These are phyloP conservation scores for Charadrius vociferus DNA, from an alignment of 2,113 vertebrate genomes.

Conservation along the genomic window DNA sequence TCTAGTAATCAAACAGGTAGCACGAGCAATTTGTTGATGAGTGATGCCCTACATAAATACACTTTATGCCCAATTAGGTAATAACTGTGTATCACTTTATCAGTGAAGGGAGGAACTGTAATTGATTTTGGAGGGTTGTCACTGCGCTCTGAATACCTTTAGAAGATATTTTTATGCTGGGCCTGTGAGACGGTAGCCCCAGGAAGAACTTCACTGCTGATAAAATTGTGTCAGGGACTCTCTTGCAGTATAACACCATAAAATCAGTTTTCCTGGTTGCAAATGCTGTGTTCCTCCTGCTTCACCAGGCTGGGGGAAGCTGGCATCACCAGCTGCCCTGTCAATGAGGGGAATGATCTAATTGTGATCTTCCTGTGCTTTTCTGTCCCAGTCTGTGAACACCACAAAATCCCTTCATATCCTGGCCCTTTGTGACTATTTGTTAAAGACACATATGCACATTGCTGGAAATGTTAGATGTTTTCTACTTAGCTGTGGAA, in stretches of 20 bases:
- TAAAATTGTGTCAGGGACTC: neutral
- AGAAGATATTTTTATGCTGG: neutral
- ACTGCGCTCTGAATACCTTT: neutral
- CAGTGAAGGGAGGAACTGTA: neutral
- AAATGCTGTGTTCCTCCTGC: neutral
- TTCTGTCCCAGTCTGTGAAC: neutral
- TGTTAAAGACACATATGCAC: neutral
- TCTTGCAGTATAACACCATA: neutral
- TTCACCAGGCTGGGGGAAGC: neutral
- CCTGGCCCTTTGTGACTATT: neutral
- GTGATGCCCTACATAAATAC: neutral
- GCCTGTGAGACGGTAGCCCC: fast-evolving
- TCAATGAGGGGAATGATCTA: neutral
- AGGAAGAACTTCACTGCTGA: neutral
- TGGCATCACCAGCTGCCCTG: neutral
- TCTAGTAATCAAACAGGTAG: neutral
- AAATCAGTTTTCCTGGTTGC: neutral
- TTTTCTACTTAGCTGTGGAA: neutral
- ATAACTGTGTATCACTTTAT: neutral
- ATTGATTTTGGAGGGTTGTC: neutral
- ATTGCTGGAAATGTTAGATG: neutral
- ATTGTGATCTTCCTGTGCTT: neutral
- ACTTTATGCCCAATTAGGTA: neutral
- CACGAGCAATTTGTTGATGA: neutral
- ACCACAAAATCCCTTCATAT: neutral